Evolutionary conservation across 2,888 invertebrate genomes (phyloP), one percentile per base, ranked within the genome.

Genomic region (Drosophila helvetica): DNA sequence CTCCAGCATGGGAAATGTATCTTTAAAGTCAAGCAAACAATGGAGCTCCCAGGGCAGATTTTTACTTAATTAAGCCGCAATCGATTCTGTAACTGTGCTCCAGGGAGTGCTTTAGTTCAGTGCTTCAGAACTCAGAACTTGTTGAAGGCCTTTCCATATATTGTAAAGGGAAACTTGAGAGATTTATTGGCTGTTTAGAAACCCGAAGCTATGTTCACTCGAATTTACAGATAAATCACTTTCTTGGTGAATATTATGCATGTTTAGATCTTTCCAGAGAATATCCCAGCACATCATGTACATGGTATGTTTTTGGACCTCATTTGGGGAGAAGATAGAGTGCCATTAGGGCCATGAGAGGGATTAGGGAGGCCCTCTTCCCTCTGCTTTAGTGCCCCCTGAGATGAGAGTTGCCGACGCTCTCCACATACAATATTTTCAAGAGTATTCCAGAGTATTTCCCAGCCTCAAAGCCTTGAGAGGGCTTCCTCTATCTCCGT

Each of bases 21-120:
- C 50, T 63, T 63, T 63, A 63, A 66, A 63, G 48, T 33, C 63
- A 43, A 50, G 43, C 55, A 25, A 66, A 25, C 12, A 62, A 15
- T 10, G 43, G 22, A 43, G 43, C 43, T 63, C 30, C 43, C 43
- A 30, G 43, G 17, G 38, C 5, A 18, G 12, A 25, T 25, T 43
- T 33, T 25, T 33, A 19, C 50, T 64, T 64, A 66, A 66, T 64
- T 66, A 43, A 55, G 38, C 38, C 19, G 55, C 10, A 25, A 78
- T 57, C 56, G 43, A 71, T 50, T 25, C 48, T 5, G 43, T 33
- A 63, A 50, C 10, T 19, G 42, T 30, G 10, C 30, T 60, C 8
- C 8, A 42, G 42, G 52, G n/a, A 9, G 38, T 38, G 38, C 15
- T 38, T 38, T 38, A 10, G 3, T 12, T 12, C 57, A 10, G 4